Conservation (phyloP, 2,113 vertebrate species). For the Paralichthys olivaceus region DNA sequence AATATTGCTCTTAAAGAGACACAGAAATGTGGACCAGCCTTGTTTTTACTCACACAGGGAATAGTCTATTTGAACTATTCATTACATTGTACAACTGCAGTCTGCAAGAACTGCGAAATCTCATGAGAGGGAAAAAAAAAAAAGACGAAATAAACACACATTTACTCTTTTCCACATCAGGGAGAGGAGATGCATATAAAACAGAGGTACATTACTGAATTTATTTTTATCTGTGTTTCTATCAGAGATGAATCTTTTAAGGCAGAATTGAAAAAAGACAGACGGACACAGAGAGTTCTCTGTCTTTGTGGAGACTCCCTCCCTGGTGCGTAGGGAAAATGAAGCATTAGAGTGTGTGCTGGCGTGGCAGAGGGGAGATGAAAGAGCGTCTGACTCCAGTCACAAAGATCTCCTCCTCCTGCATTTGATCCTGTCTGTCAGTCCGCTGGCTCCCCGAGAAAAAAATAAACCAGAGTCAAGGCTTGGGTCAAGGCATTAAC, state of each 20-base stretch:
- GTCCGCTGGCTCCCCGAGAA: constrained; percentile 53
- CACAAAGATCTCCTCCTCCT: constrained; percentile 70
- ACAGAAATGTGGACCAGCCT: background rate
- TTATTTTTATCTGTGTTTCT: constrained; percentile 53
- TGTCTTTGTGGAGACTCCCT: constrained; percentile 64
- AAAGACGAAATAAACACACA: constrained; percentile 37
- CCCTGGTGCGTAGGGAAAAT: constrained; percentile 49
- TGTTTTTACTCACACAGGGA: constrained; percentile 4
- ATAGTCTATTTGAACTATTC: constrained; percentile 12
- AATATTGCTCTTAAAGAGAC: background rate
- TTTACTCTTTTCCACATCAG: constrained; percentile 45
- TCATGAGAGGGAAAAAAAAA: constrained; percentile 11
- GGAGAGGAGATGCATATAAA: constrained; percentile 32
- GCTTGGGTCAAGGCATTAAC: constrained; percentile 63
- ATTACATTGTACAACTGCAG: background rate
- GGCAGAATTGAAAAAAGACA: constrained; percentile 51
- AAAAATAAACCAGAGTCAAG: constrained; percentile 31
- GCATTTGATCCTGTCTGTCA: constrained; percentile 75
- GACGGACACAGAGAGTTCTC: constrained; percentile 22
- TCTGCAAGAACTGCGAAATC: constrained; percentile 7
- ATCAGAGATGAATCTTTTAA: constrained; percentile 55
- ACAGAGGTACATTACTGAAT: constrained; percentile 35
- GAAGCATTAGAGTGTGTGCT: constrained; percentile 60
- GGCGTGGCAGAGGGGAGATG: constrained; percentile 65
- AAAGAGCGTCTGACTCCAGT: constrained; percentile 73